phyloP scores from a whole-genome alignment of 2,797 vertebrate species.

The Neosilurus hyrtlii region DNA sequence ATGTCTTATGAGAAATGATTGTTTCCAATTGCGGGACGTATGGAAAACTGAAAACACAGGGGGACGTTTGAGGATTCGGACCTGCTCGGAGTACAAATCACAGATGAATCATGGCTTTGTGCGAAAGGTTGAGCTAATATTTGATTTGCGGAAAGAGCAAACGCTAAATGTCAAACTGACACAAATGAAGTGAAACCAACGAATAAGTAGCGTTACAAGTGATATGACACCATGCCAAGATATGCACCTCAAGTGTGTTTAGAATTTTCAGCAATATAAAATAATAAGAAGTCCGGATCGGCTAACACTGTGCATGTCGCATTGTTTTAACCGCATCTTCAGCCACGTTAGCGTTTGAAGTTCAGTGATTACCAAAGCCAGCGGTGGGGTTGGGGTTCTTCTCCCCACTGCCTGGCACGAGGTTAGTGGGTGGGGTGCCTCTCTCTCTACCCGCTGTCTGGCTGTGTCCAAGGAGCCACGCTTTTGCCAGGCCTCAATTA shows the following conservation, averaged over 20 bases:
- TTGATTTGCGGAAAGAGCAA: neutral
- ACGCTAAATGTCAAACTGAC: constrained; percentile 3
- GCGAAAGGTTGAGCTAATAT: constrained; percentile 11
- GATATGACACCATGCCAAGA: neutral
- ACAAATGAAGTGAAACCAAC: constrained; percentile 8
- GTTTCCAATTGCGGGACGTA: constrained; percentile 19
- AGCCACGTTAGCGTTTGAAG: constrained; percentile 10
- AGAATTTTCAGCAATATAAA: neutral
- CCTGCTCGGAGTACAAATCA: neutral
- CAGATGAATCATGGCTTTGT: constrained; percentile 24
- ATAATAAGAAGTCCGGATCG: neutral
- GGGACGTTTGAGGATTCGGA: neutral
- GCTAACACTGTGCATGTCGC: neutral
- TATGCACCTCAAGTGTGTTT: neutral
- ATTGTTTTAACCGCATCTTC: neutral
- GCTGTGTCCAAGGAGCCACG: constrained; percentile 69
- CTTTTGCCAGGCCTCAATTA: constrained; percentile 75
- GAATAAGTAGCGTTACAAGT: neutral
- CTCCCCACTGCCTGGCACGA: constrained; percentile 41
- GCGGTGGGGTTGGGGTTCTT: constrained; percentile 39
- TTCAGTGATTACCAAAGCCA: constrained; percentile 21
- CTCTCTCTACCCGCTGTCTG: constrained; percentile 68
- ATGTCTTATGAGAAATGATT: constrained; percentile 9
- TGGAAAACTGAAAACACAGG: constrained; percentile 18
- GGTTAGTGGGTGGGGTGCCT: constrained; percentile 59